These are phyloP conservation scores for Acleris emargana DNA, from an alignment of 2,888 invertebrate species.

Conservation along the genomic window DNA sequence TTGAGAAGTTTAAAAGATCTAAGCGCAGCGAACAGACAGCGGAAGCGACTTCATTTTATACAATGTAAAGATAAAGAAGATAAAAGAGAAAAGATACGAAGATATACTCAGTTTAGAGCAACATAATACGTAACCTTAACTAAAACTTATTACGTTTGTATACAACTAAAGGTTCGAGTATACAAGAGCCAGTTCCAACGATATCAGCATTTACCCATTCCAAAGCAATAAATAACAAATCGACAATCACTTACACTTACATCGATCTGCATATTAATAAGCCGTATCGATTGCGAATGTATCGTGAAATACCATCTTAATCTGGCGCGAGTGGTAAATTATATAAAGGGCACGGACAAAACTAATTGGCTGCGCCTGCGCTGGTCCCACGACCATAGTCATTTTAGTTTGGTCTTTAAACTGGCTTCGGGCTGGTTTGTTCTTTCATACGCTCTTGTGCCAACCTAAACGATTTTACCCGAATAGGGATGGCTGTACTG, in stretches of 20 bases:
- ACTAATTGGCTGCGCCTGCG: conserved; percentile 39
- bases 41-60: too few relatives aligned
- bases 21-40: too few relatives aligned
- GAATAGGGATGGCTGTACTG: too few relatives aligned
- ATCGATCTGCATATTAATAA: conserved; percentile 35
- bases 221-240: conserved; percentile 33
- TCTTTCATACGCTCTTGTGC: too few relatives aligned
- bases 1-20: too few relatives aligned
- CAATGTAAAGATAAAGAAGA: too few relatives aligned
- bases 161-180: too few relatives aligned
- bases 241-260: conserved; percentile 32
- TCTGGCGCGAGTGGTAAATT: conserved; percentile 37
- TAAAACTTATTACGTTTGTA: too few relatives aligned
- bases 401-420: conserved; percentile 27
- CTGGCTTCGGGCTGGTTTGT: not conserved
- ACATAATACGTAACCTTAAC: too few relatives aligned
- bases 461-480: too few relatives aligned
- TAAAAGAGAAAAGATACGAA: too few relatives aligned
- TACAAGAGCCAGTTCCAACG: not conserved
- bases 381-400: conserved; percentile 27
- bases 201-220: conserved; percentile 16
- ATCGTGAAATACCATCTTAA: conserved; percentile 37
- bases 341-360: conserved; percentile 42
- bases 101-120: too few relatives aligned
- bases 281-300: conserved; percentile 31